phyloP scores from a whole-genome alignment of 2,888 invertebrate species.

The Xestia rhomboidea region DNA sequence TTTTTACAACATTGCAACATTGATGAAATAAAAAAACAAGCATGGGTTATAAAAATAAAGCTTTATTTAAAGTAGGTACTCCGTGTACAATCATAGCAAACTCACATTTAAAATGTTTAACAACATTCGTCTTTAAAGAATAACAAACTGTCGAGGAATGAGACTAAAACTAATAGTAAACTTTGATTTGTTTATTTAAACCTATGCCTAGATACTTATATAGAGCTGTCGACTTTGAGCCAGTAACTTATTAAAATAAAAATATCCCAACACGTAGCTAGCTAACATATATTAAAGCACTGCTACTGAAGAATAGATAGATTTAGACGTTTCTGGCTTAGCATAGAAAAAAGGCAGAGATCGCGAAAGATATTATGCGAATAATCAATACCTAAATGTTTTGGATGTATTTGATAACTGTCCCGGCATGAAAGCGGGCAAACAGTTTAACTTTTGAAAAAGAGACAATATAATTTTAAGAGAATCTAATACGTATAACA shows the following conservation, averaged over 20 bases:
- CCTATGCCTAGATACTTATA: background rate
- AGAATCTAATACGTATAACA: background rate
- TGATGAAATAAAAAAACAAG: background rate
- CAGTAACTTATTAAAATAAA: slow-evolving; percentile 2
- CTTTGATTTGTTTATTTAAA: slow-evolving; percentile 4
- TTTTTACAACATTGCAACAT: background rate
- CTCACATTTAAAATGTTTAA: background rate
- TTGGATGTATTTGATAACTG: background rate
- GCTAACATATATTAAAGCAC: slow-evolving; percentile 3
- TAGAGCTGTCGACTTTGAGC: slow-evolving; percentile 25
- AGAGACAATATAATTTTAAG: background rate
- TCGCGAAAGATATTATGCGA: background rate
- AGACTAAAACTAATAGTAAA: background rate
- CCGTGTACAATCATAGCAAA: background rate
- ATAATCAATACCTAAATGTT: background rate
- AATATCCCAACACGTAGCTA: background rate
- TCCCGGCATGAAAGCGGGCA: background rate
- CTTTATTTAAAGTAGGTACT: slow-evolving; percentile 31
- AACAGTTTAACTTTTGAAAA: background rate
- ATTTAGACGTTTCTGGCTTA: background rate
- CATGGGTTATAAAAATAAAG: slow-evolving; percentile 4
- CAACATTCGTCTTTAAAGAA: too few relatives aligned
- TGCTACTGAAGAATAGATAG: background rate
- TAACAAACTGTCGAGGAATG: background rate
- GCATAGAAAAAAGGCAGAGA: background rate